Evolutionary conservation across 2,797 vertebrate species (phyloP).

Genomic region (Rhabdomys pumilio): DNA sequence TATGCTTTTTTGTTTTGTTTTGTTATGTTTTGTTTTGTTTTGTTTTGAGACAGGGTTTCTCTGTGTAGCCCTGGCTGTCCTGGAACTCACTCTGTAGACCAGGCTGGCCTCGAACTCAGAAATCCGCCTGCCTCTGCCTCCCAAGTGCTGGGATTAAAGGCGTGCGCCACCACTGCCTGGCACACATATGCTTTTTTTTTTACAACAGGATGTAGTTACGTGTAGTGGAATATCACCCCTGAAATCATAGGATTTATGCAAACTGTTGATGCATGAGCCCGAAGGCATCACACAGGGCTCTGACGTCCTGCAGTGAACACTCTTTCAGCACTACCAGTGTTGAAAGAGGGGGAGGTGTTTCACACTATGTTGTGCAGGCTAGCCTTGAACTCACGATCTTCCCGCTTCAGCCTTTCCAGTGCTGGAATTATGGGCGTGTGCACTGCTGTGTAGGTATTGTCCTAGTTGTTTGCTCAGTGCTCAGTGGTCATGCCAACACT

Average conservation of each 20-base stretch:
- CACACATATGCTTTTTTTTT: neutral
- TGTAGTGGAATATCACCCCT: neutral
- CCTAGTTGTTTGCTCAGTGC: neutral
- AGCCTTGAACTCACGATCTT: neutral
- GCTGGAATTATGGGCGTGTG: neutral
- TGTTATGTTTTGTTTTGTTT: too few relatives aligned
- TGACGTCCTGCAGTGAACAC: neutral
- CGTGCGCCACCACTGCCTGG: too few relatives aligned
- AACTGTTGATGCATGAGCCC: neutral
- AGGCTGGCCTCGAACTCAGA: too few relatives aligned
- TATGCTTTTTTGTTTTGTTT: conserved; percentile 2
- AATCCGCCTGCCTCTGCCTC: too few relatives aligned
- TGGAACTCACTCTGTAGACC: too few relatives aligned
- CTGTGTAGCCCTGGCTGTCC: too few relatives aligned
- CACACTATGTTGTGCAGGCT: neutral
- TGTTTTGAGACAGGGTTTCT: too few relatives aligned
- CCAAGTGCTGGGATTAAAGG: too few relatives aligned
- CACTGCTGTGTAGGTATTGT: neutral
- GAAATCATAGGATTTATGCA: conserved; percentile 44
- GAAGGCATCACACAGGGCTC: neutral
- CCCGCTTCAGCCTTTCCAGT: neutral
- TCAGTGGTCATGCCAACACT: neutral
- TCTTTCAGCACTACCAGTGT: conserved; percentile 9
- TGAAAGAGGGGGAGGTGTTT: neutral
- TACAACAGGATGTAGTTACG: conserved; percentile 23